Conservation (phyloP, 2,113 vertebrate species). For the Neoarius graeffei region DNA sequence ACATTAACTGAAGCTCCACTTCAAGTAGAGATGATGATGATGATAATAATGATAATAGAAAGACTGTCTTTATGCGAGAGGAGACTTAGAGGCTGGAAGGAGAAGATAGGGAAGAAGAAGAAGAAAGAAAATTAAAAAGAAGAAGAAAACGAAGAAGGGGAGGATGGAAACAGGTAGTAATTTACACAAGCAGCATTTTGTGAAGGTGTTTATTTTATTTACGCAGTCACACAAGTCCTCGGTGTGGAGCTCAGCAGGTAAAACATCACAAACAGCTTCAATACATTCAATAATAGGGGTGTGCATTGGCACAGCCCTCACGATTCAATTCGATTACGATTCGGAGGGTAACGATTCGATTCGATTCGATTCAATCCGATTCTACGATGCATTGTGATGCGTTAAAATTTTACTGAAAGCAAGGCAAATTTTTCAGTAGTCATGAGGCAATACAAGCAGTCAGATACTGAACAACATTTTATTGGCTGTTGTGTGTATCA, state of each 20-base stretch:
- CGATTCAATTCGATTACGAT: too few relatives aligned
- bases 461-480: too few relatives aligned
- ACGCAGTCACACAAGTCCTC: not conserved
- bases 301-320: too few relatives aligned
- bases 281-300: not conserved
- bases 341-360: too few relatives aligned
- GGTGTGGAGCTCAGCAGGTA: not conserved
- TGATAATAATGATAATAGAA: not conserved
- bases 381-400: too few relatives aligned
- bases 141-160: not conserved
- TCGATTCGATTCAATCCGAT: too few relatives aligned
- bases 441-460: too few relatives aligned
- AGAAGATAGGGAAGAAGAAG: not conserved
- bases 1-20: too few relatives aligned
- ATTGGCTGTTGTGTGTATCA: too few relatives aligned
- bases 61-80: not conserved
- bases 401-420: too few relatives aligned
- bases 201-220: not conserved
- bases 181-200: not conserved
- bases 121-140: not conserved
- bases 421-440: too few relatives aligned
- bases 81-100: not conserved
- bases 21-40: not conserved
- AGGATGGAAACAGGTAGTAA: not conserved
- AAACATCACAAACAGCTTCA: not conserved